Percentiles rank a stretch among this genome's conserved stretches.
Evolutionary conservation across 2,113 vertebrate genomes (phyloP).

Genomic region (Eclectus roratus): DNA sequence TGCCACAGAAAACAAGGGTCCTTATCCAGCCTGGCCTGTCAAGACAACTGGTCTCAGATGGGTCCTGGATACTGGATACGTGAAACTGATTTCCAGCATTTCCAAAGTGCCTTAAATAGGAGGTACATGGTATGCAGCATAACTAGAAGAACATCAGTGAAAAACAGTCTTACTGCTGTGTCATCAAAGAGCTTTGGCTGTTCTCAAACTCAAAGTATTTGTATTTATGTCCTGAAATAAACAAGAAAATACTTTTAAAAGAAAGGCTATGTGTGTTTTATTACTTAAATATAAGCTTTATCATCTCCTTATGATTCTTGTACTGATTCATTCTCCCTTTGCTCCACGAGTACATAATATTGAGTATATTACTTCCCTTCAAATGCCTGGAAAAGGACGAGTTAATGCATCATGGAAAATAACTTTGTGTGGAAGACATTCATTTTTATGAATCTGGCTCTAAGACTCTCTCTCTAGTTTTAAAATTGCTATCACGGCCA

Average conservation of each 20-base stretch:
- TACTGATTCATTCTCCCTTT: background rate
- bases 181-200: background rate
- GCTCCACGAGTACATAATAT: background rate
- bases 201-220: background rate
- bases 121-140: background rate
- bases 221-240: slow-evolving; percentile 13
- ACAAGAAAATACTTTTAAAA: background rate
- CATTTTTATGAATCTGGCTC: slow-evolving; percentile 67
- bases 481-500: slow-evolving; percentile 64
- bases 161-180: background rate
- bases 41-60: background rate
- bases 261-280: background rate
- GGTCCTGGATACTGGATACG: background rate
- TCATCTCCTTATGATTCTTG: background rate
- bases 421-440: slow-evolving; percentile 64
- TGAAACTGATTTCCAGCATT: background rate
- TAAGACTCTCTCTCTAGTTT: slow-evolving; percentile 59
- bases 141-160: background rate
- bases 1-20: background rate
- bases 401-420: slow-evolving; percentile 37
- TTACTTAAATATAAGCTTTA: background rate
- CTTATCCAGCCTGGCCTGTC: background rate
- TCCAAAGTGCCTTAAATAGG: background rate
- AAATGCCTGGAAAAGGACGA: slow-evolving; percentile 34
- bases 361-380: background rate